These are phyloP conservation scores for Actenoides hombroni DNA, from an alignment of 2,113 vertebrate genomes.

Conservation along the genomic window DNA sequence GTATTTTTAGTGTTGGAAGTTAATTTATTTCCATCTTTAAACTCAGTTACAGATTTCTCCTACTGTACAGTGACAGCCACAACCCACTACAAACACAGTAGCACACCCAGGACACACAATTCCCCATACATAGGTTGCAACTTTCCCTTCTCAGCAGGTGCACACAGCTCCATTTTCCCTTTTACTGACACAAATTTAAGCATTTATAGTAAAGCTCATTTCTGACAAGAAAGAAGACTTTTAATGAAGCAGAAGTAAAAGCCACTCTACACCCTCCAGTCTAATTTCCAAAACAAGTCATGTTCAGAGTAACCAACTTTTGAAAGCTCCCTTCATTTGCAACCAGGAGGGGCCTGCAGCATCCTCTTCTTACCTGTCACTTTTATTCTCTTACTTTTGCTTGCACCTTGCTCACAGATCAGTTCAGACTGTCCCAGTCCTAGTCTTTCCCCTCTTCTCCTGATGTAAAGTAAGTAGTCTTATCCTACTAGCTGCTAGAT, in stretches of 20 bases:
- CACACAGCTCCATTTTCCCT: neutral
- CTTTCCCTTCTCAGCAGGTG: neutral
- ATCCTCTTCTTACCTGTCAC: neutral
- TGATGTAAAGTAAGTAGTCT: neutral
- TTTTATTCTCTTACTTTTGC: neutral
- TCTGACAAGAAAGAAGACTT: neutral
- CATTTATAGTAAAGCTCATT: neutral
- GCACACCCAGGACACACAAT: neutral
- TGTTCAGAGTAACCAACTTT: neutral
- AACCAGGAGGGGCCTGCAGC: neutral
- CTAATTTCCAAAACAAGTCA: neutral
- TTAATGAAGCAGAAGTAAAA: neutral
- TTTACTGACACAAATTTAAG: neutral
- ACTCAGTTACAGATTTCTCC: neutral
- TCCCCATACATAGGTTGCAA: neutral
- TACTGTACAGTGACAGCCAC: neutral
- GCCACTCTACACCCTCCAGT: fast-evolving
- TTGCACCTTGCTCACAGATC: neutral
- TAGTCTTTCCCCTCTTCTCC: neutral
- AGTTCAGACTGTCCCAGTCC: neutral
- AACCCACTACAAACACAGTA: neutral
- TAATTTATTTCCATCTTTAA: neutral
- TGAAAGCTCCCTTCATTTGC: neutral
- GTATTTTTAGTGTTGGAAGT: neutral
- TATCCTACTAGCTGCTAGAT: neutral